Evolutionary conservation across 2,113 vertebrate genomes (phyloP).

Genomic region (Brachypteracias leptosomus): DNA sequence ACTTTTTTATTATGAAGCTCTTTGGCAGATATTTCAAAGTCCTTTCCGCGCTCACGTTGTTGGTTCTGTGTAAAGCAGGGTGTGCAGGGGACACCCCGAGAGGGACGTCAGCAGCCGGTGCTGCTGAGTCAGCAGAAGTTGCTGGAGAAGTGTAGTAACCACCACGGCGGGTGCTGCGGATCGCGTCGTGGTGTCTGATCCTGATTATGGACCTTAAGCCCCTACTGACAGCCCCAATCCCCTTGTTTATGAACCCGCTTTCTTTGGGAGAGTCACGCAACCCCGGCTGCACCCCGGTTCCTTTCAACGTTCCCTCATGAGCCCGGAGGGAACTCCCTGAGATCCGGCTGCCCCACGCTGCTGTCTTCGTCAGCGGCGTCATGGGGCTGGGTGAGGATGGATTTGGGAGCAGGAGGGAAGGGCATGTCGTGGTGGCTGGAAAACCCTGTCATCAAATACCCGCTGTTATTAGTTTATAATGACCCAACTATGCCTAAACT

Average conservation of each 20-base stretch:
- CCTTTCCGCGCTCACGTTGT: neutral
- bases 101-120: neutral
- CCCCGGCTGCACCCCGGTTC: neutral
- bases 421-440: fast-evolving
- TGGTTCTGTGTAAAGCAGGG: neutral
- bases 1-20: neutral
- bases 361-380: neutral
- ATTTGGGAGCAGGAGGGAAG: neutral
- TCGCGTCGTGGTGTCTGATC: neutral
- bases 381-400: neutral
- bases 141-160: neutral
- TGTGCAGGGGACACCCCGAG: neutral
- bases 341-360: neutral
- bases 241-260: conserved; percentile 38
- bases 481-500: neutral
- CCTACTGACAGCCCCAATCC: conserved; percentile 29
- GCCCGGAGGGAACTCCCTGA: neutral
- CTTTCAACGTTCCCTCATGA: neutral
- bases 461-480: neutral
- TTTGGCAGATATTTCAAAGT: neutral
- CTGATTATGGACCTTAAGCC: conserved; percentile 16
- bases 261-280: neutral
- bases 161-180: fast-evolving
- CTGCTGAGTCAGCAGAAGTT: conserved; percentile 43
- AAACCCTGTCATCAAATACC: fast-evolving